phyloP scores from a whole-genome alignment of 2,888 invertebrate species.

The Temnothorax rugatulus region DNA sequence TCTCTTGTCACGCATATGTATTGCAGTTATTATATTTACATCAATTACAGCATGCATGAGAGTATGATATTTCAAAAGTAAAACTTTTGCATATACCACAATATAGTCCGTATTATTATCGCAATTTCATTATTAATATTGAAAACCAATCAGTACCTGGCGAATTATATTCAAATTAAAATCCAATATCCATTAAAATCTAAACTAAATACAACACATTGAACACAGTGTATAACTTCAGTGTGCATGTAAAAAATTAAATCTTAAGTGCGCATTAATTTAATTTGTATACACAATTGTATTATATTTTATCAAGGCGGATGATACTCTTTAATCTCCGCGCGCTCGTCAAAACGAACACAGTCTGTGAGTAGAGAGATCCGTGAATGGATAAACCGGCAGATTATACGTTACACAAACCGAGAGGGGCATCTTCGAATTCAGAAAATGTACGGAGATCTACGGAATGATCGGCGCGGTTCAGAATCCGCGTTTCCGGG shows the following conservation, averaged over 20 bases:
- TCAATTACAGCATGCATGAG: background rate
- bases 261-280: conserved; percentile 16
- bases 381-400: conserved; percentile 64
- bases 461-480: conserved; percentile 30
- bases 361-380: conserved; percentile 52
- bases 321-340: background rate
- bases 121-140: conserved; percentile 35
- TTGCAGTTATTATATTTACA: background rate
- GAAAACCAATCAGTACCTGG: conserved; percentile 23
- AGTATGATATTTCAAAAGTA: conserved; percentile 27
- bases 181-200: conserved; percentile 31
- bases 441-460: conserved; percentile 26
- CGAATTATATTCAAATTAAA: conserved; percentile 38
- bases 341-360: background rate
- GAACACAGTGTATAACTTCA: background rate
- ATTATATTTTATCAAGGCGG: conserved; percentile 6
- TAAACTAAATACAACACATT: background rate
- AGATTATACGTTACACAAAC: conserved; percentile 54
- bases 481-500: conserved; percentile 21
- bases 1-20: background rate
- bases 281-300: conserved; percentile 17
- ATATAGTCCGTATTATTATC: conserved; percentile 25
- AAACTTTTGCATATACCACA: conserved; percentile 8
- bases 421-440: conserved; percentile 43
- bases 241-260: background rate